Base-by-base conservation (phyloP, 1,140 invertebrate genomes). In the Drosophila melanica region DNA sequence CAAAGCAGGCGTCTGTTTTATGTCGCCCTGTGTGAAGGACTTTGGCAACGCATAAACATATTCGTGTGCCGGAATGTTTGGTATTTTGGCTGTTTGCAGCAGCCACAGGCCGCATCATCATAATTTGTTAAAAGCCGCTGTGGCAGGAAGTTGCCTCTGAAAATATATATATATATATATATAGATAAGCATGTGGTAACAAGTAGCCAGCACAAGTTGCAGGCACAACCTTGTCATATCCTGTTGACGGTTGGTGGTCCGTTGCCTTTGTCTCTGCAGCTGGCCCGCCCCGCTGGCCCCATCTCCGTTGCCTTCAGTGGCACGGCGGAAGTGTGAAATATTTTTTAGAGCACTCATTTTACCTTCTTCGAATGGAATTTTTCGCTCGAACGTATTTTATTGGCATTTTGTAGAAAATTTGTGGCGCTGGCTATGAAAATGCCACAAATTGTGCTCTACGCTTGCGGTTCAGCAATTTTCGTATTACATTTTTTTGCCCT, bases 301-400 rank as follows among this genome's bases (percentile, higher is more conserved):
- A 8, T 33, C 8, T 33, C 2, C 20, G 20, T 23, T 3, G 20
- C 20, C 20, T 2, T 23, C 20, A 23, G 20, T 23, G 20, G n/a
- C 39, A n/a, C 33, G 59, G 57, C 79, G 82, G 82, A 87, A 86
- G 82, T 82, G 82, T 86, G 79, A 86, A 86, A 86, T 86, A 86
- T 79, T 86, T 86, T 86, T 66, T 74, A 67, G 69, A 69, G 53
- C 48, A 48, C 58, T 48, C 60, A 57, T 65, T 75, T 37, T 81
- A 62, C 75, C 67, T 54, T 81, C 47, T 64, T 55, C 75, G 50
- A 69, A 77, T 82, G 82, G 82, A 86, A 86, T 86, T 86, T 82
- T 85, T 79, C 84, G 65, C 41, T 75, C 30, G 68, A 82, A 68
- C 79, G 82, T 87, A 86, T 82, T 86, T 86, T 86, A 86, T 86